Conservation (phyloP, 1,140 invertebrate species). For the Platyura marginata region DNA sequence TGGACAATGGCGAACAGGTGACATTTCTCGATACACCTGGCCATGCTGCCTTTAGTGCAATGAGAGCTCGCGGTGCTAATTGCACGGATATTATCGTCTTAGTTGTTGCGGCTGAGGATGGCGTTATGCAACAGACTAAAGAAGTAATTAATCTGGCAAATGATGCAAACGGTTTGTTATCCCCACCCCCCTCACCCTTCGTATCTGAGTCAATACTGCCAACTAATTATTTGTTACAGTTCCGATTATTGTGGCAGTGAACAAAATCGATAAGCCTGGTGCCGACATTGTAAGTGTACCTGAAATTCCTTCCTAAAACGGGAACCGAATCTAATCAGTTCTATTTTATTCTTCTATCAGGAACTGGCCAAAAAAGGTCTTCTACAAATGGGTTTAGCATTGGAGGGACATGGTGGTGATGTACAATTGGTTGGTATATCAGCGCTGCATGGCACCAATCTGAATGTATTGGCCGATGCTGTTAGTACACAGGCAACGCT, state of each 20-base stretch:
- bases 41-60: slow-evolving; percentile 87
- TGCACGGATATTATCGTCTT: slow-evolving; percentile 91
- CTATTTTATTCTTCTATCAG: slow-evolving; percentile 23
- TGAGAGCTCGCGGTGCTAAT: slow-evolving; percentile 79
- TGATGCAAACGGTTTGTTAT: slow-evolving; percentile 39
- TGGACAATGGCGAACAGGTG: slow-evolving; percentile 51
- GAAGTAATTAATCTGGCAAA: slow-evolving; percentile 63
- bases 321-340: no score
- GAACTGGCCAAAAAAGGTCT: slow-evolving; percentile 56
- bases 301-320: no score
- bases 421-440: slow-evolving; percentile 83
- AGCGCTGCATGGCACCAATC: slow-evolving; percentile 65
- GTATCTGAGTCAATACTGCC: no score
- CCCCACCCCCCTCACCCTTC: background rate
- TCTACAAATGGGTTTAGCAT: slow-evolving; percentile 52
- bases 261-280: slow-evolving; percentile 90
- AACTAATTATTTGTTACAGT: slow-evolving; percentile 49
- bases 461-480: slow-evolving; percentile 67
- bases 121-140: slow-evolving; percentile 93
- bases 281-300: slow-evolving; percentile 58
- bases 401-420: slow-evolving; percentile 85
- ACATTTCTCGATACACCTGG: slow-evolving; percentile 99
- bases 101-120: slow-evolving; percentile 97
- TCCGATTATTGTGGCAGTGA: slow-evolving; percentile 94
- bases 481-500: slow-evolving; percentile 75